Evolutionary conservation across 2,888 invertebrate species (phyloP), one percentile per base, ranked within the genome.

Genomic region (Aleiodes alternator): DNA sequence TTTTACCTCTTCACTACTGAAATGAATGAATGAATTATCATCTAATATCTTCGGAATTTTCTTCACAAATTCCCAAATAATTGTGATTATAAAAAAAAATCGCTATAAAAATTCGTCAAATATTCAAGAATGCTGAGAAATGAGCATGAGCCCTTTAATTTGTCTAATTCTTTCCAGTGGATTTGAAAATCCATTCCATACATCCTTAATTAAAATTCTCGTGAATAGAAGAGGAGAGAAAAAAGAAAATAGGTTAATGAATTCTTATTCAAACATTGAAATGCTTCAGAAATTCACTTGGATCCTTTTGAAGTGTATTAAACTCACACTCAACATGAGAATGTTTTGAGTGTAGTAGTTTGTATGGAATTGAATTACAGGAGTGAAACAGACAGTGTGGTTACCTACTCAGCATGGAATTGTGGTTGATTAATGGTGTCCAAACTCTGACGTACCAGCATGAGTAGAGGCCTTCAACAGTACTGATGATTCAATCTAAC

Each of bases 351-450:
- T 50, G 57, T 66, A 53, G 71, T 71, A 57, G 75, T 43, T 43
- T 43, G 56, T 68, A 68, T 66, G 71, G 51, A 75, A 75, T 75
- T 75, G 75, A 75, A 72, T 75, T 66, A 50, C 11, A 43, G 57
- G 48, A 57, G 43, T 57, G 38, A 55, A 48, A 56, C 71, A 71
- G 66, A 48, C 57, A 29, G 56, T 56, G 29, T 38, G 61, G 14
- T 61, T 34, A 38, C 38, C 64, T 64, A 59, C 59, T 59, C 43
- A 64, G 16, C 64, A 48, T 16, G 43, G 43, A 48, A 64, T 64
- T 64, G 64, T 48, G 48, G 64, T 43, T 64, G 64, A 64, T 64
- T 43, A 64, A 43, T 43, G 43, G 61, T 61, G 16, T 43, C 38
- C 43, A n/a, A 16, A 48, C 64, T 64, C 34, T 64, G 48, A 64